Evolutionary conservation across 1,140 invertebrate species (phyloP).

Genomic region (Micrasema minimum): DNA sequence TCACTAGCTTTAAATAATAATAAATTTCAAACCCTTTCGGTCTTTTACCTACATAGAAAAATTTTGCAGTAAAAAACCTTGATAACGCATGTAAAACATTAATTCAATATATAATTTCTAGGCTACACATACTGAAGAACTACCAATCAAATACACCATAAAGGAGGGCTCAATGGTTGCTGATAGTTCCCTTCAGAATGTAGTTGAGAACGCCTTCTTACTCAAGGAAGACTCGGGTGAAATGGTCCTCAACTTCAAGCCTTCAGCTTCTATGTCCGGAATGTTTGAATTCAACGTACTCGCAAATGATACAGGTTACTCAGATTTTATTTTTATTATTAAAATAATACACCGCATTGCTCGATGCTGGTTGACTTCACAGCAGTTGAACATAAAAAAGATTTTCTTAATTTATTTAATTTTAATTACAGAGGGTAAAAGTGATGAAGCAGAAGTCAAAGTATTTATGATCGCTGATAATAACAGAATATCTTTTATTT

Average conservation of each 20-base stretch:
- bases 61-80: too few species aligned
- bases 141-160: slow-evolving; percentile 61
- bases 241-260: slow-evolving; percentile 63
- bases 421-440: slow-evolving; percentile 56
- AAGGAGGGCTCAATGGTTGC: slow-evolving; percentile 57
- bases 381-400: too few species aligned
- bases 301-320: slow-evolving; percentile 64
- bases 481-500: slow-evolving; percentile 67
- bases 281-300: slow-evolving; percentile 67
- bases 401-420: too few species aligned
- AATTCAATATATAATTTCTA: too few species aligned
- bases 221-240: slow-evolving; percentile 59
- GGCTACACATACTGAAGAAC: slow-evolving; percentile 66
- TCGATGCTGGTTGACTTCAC: too few species aligned
- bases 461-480: slow-evolving; percentile 65
- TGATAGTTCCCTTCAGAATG: slow-evolving; percentile 57
- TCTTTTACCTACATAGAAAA: too few species aligned
- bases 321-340: not conserved
- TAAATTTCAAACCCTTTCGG: too few species aligned
- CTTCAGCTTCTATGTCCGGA: slow-evolving; percentile 65
- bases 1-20: too few species aligned
- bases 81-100: too few species aligned
- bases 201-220: slow-evolving; percentile 59
- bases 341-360: too few species aligned
- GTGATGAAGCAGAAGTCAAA: slow-evolving; percentile 60